Conservation (phyloP, 2,113 vertebrate genomes). For the Perca fluviatilis region DNA sequence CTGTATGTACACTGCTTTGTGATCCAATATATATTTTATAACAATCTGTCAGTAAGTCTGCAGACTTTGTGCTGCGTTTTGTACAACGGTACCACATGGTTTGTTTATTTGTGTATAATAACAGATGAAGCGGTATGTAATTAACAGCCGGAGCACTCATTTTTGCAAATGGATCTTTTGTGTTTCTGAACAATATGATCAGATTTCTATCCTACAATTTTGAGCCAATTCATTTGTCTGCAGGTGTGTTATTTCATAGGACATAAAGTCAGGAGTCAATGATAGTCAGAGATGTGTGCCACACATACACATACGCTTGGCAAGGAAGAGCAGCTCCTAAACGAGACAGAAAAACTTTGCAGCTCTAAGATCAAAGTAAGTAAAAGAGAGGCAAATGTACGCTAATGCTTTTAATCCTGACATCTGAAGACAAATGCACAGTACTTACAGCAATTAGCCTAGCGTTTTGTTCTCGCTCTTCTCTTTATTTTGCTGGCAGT, state of each 20-base stretch:
- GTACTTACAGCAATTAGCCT: slow-evolving; percentile 60
- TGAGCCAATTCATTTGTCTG: slow-evolving; percentile 2
- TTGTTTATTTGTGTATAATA: slow-evolving; percentile 11
- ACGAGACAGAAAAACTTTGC: neutral
- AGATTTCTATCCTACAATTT: neutral
- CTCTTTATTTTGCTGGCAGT: slow-evolving; percentile 51
- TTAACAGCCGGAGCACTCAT: neutral
- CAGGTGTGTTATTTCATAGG: neutral
- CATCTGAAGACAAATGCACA: slow-evolving; percentile 56
- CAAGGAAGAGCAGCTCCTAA: neutral
- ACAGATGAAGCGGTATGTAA: slow-evolving; percentile 14
- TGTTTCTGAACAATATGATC: neutral
- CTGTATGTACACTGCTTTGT: neutral
- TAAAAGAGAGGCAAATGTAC: slow-evolving; percentile 1
- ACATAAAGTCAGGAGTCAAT: slow-evolving; percentile 18
- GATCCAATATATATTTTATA: neutral
- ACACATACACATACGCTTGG: neutral
- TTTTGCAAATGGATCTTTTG: neutral
- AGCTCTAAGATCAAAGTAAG: slow-evolving; percentile 34
- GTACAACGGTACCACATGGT: neutral
- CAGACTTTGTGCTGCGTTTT: neutral
- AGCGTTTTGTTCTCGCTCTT: slow-evolving; percentile 32
- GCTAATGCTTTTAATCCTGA: slow-evolving; percentile 49
- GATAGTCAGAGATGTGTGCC: slow-evolving; percentile 10
- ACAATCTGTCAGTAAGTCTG: neutral